Evolutionary conservation across 53 echinoderm and acorn worm genomes (phyloP).

Genomic region (Echinometra lucunter): DNA sequence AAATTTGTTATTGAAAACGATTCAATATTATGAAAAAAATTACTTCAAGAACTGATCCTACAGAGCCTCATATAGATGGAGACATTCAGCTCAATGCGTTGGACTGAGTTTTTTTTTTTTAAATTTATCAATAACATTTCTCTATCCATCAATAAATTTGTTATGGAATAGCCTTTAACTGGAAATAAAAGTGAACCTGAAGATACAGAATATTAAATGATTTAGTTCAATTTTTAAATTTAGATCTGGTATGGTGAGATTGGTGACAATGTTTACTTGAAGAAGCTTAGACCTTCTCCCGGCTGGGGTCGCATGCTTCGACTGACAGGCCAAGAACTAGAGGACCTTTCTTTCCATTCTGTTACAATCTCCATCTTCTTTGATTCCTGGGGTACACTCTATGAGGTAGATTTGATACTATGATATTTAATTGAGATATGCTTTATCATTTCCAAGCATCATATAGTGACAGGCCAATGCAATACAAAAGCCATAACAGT

Average conservation of each 20-base stretch:
- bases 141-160: neutral
- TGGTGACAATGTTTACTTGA: slow-evolving; percentile 67
- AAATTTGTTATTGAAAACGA: neutral
- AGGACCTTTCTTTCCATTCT: neutral
- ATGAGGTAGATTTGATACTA: slow-evolving; percentile 60
- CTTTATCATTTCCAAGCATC: too few relatives aligned
- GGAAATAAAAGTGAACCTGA: neutral
- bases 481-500: too few relatives aligned
- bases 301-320: slow-evolving; percentile 65
- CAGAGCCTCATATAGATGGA: too few relatives aligned
- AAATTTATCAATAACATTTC: neutral
- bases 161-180: neutral
- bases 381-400: slow-evolving; percentile 65
- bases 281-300: slow-evolving; percentile 66
- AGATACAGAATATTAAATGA: neutral
- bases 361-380: slow-evolving; percentile 72
- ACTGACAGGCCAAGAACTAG: slow-evolving; percentile 31
- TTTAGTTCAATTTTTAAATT: neutral
- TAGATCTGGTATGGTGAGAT: slow-evolving; percentile 83
- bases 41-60: neutral
- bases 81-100: too few relatives aligned
- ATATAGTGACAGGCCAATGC: too few relatives aligned
- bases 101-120: too few relatives aligned
- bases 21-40: neutral
- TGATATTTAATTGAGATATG: too few relatives aligned